phyloP scores from a whole-genome alignment of 2,113 vertebrate genomes.

The Malurus alboscapulatus region DNA sequence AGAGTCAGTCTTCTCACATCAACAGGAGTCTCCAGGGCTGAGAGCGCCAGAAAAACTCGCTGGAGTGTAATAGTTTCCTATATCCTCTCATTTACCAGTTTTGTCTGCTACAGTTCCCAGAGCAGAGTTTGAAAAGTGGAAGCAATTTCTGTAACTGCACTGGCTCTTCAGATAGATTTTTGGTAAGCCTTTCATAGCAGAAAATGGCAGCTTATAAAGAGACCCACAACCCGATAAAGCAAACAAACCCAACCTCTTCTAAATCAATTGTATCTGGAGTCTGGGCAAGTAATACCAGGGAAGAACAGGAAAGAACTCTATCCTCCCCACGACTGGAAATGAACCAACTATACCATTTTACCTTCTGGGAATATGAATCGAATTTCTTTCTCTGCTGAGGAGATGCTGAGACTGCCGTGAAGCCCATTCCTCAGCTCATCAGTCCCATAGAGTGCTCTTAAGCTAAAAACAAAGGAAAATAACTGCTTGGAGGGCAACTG shows the following conservation, averaged over 20 bases:
- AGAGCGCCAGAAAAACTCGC: neutral
- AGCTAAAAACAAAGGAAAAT: slow-evolving; percentile 72
- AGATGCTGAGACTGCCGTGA: slow-evolving; percentile 86
- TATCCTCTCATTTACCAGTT: neutral
- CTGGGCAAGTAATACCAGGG: neutral
- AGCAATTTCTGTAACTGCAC: neutral
- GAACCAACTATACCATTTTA: slow-evolving; percentile 59
- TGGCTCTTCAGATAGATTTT: neutral
- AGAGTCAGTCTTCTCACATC: neutral
- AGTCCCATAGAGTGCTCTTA: slow-evolving; percentile 90
- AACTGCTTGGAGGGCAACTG: neutral
- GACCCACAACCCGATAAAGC: neutral
- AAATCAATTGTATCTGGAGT: neutral
- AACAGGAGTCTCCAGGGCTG: neutral
- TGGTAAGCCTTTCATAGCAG: neutral
- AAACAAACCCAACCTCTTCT: neutral
- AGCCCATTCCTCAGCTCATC: slow-evolving; percentile 89
- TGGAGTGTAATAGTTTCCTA: neutral
- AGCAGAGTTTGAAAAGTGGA: neutral
- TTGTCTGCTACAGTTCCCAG: neutral
- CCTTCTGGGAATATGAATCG: slow-evolving; percentile 91
- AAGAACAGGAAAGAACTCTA: neutral
- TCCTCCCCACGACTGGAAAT: neutral
- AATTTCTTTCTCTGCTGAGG: slow-evolving; percentile 87
- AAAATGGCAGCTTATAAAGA: neutral